A percentile compares a stretch with the other conserved stretches of the same genome.
Conservation (phyloP, 2,888 invertebrate species). For the Caenorhabditis zanzibari region DNA sequence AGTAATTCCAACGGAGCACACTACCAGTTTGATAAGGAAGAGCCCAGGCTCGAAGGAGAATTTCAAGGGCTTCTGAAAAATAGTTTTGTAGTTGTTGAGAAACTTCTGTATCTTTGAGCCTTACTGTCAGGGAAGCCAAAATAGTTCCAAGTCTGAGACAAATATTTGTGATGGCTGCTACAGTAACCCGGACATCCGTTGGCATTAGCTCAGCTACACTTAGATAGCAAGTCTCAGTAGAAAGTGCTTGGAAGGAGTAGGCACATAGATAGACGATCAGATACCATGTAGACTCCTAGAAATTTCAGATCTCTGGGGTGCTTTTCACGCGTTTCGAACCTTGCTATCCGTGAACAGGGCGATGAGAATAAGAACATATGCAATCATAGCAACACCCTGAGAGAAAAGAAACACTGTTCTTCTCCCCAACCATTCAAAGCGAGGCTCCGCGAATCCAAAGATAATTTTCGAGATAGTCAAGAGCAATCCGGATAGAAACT, state of each 20-base stretch:
- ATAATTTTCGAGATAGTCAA: slow-evolving; percentile 60
- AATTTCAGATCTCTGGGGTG: background rate
- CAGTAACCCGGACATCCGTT: slow-evolving; percentile 60
- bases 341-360: slow-evolving; percentile 50
- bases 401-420: slow-evolving; percentile 39
- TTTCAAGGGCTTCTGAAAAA: slow-evolving; percentile 54
- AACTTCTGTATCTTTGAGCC: background rate
- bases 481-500: slow-evolving; percentile 58
- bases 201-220: slow-evolving; percentile 58
- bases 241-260: slow-evolving; percentile 53
- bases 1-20: slow-evolving; percentile 42
- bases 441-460: slow-evolving; percentile 56
- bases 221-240: slow-evolving; percentile 53
- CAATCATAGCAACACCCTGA: slow-evolving; percentile 47
- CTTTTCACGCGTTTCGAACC: background rate
- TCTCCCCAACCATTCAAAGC: slow-evolving; percentile 57
- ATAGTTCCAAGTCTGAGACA: slow-evolving; percentile 50
- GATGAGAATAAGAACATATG: slow-evolving; percentile 43
- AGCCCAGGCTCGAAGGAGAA: slow-evolving; percentile 52
- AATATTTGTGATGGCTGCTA: slow-evolving; percentile 54
- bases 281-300: slow-evolving; percentile 51
- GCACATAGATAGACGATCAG: slow-evolving; percentile 54
- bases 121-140: slow-evolving; percentile 47
- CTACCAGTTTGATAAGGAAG: slow-evolving; percentile 54
- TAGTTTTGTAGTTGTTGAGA: background rate